phyloP scores from a whole-genome alignment of 2,113 vertebrate genomes.

The Cephalopholis sonnerati region DNA sequence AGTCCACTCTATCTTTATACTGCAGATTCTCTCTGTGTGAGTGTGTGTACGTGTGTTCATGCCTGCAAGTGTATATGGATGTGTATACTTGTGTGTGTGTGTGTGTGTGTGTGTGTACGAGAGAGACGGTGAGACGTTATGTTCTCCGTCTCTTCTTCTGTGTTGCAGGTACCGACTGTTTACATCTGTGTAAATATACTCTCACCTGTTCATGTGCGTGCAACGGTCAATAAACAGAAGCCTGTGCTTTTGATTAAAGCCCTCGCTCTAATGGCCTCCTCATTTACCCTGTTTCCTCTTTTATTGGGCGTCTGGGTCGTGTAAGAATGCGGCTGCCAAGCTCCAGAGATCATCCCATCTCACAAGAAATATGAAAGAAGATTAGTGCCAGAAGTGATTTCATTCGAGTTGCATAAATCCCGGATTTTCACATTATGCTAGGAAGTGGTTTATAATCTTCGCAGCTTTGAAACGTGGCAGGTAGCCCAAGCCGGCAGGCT shows the following conservation, averaged over 20 bases:
- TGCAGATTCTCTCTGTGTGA: constrained; percentile 62
- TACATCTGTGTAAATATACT: constrained; percentile 82
- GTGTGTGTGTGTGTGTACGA: not conserved
- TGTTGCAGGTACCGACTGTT: constrained; percentile 84
- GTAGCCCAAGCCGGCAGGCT: not conserved
- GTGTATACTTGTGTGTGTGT: not conserved
- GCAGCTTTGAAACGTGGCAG: not conserved
- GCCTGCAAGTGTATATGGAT: constrained; percentile 26
- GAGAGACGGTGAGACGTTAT: not conserved
- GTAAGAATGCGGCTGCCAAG: not conserved
- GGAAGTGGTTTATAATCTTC: constrained; percentile 34
- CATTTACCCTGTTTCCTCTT: constrained; percentile 25
- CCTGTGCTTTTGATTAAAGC: constrained; percentile 82
- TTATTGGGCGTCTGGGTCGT: constrained; percentile 4
- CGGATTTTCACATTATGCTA: constrained; percentile 26
- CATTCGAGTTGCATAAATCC: constrained; percentile 30
- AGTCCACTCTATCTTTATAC: constrained; percentile 73
- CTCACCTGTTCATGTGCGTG: constrained; percentile 81
- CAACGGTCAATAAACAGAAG: constrained; percentile 83
- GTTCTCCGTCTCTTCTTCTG: constrained; percentile 57
- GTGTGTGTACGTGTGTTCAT: constrained; percentile 22
- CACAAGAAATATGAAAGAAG: constrained; percentile 17
- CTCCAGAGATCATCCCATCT: constrained; percentile 19
- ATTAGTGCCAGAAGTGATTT: constrained; percentile 48
- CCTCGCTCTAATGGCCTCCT: constrained; percentile 22